Base-by-base conservation (phyloP, 2,113 vertebrate genomes). In the Nansenia antarctica region DNA sequence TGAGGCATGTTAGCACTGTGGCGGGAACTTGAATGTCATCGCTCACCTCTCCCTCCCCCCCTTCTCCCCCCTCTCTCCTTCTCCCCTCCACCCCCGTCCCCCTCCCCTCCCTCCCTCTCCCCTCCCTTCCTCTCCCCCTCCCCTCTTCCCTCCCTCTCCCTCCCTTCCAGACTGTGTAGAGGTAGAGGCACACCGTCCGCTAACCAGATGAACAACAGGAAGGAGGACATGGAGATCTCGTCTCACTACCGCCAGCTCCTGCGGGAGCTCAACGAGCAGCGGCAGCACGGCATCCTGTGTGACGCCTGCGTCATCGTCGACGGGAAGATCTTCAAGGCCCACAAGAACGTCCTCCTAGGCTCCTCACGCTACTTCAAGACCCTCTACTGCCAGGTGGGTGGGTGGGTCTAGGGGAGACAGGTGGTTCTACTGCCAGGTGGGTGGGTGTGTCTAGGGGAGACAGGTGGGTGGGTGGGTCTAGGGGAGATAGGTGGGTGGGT, bases 351-450 rank as follows among this genome's bases (percentile, higher is more conserved):
- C 53, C 92, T 99, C 74, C 94, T 98, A 1, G 98, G 96, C 58
- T 98, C 97, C 66, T 99, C 97, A 35, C 96, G 96, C 68, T 99
- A 99, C 91, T 99, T 99, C 85, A 99, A 99, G 87, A 99, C 98
- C 0, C 93, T 99, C 2, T 99, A 98, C 91, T 99, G 98, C 89
- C 97, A 98, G 91, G 89, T 90, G 64, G 76, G 67, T 26, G n/a
- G 2, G 31, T 2, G 32, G 29, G 30, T 9, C 18, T 20, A 9
- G 1, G 22, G 9, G 49, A 20, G 22, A 9, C n/a, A n/a, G n/a
- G n/a, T n/a, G n/a, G n/a, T n/a, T n/a, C n/a, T n/a, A n/a, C n/a
- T n/a, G n/a, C n/a, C n/a, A n/a, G n/a, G 49, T 24, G 49, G 18
- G 49, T n/a, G 49, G 18, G n/a, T 53, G 49, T 11, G 5, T 26